phyloP scores from a whole-genome alignment of 2,888 invertebrate genomes.

The Alviniconcha strummeri region DNA sequence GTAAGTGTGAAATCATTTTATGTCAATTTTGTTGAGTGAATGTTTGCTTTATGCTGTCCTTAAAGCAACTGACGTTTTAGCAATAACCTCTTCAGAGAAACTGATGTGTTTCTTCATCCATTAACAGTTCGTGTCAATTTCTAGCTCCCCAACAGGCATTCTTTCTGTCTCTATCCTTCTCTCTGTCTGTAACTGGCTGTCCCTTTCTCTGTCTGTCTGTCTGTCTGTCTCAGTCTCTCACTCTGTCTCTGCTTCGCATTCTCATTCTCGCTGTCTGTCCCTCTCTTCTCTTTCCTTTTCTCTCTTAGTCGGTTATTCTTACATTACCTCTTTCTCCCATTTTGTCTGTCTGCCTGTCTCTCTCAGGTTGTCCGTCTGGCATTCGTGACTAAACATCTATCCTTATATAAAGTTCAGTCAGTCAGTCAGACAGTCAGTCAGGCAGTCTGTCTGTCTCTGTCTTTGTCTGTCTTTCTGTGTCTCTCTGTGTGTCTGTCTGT shows the following conservation, averaged over 20 bases:
- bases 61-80: too few relatives aligned
- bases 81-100: too few relatives aligned
- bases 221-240: conserved; percentile 3
- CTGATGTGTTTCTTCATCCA: too few relatives aligned
- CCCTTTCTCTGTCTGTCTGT: conserved; percentile 4
- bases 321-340: neutral
- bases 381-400: neutral
- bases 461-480: neutral
- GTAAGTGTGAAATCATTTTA: too few relatives aligned
- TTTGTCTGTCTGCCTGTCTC: neutral
- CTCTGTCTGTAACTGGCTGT: neutral
- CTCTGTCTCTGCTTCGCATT: neutral
- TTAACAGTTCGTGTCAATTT: too few relatives aligned
- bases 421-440: neutral
- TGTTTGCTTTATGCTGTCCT: too few relatives aligned
- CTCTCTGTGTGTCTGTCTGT: conserved; percentile 3
- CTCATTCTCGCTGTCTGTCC: neutral
- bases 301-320: neutral
- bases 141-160: too few relatives aligned
- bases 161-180: neutral
- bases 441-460: neutral
- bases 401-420: neutral
- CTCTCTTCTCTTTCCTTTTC: neutral
- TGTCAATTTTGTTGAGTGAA: too few relatives aligned
- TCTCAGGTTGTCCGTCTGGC: neutral